Evolutionary conservation across 2,113 vertebrate genomes (phyloP), one percentile per base, ranked within the genome.

Genomic region (Rutilus rutilus): DNA sequence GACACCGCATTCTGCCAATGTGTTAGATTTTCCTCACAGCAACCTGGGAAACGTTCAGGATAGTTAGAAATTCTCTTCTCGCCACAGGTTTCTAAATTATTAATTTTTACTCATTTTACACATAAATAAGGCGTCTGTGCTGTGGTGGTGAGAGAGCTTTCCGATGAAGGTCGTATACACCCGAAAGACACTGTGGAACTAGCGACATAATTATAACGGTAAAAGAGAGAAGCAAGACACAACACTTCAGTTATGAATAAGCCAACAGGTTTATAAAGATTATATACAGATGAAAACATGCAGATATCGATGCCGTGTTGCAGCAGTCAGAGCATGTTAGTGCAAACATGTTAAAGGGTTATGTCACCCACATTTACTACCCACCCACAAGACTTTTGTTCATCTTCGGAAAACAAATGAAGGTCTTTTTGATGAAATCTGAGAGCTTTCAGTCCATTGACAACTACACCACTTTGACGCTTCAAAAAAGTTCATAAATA

Each of bases 21-120:
- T 36, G 45, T 42, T 73, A 7, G 14, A 73, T 78, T 19, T 50
- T 67, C 64, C 30, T n/a, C n/a, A 57, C 14, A 71, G 52, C 65
- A 73, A 30, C 75, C n/a, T 14, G 33, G 45, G 62, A 33, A 39
- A 79, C 17, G 9, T 77, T 62, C 67, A 42, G 67, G 67, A 71
- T 23, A 71, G 67, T 78, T 57, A 57, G 33, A 67, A 78, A 69
- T 12, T 57, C 14, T 87, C 64, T 39, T 30, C 81, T 83, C 30
- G 6, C 73, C 60, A 42, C 64, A 69, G 74, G 47, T 78, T 78
- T 78, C 74, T 77, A 59, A 62, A 83, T 83, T 77, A 69, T 69
- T 83, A 50, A 87, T 77, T 83, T 81, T 21, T 17, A 71, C 75
- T 85, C 78, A 25, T 81, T 81, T 81, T 81, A 71, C 47, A 85